Evolutionary conservation across 1,140 invertebrate species (phyloP).

Genomic region (Drosophila parvula): DNA sequence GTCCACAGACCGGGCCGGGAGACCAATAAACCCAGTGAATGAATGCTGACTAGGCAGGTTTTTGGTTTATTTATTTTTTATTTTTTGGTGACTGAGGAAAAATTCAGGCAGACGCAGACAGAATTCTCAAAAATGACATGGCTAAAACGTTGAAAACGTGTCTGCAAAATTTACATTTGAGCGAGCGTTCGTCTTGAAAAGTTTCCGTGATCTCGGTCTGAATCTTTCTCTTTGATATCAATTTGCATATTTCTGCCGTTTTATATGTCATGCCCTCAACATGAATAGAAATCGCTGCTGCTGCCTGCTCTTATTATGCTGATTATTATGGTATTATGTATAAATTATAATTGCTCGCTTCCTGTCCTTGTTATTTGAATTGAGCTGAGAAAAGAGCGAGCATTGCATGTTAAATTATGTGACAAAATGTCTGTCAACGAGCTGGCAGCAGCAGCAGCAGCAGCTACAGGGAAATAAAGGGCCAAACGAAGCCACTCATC

Average conservation of each 20-base stretch:
- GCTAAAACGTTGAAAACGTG: slow-evolving; percentile 30
- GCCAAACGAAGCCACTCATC: slow-evolving; percentile 57
- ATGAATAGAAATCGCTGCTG: slow-evolving; percentile 22
- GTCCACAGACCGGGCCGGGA: slow-evolving; percentile 15
- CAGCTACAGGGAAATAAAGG: slow-evolving; percentile 30
- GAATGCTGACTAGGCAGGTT: slow-evolving; percentile 63
- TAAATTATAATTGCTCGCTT: slow-evolving; percentile 70
- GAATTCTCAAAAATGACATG: slow-evolving; percentile 48
- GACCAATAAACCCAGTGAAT: slow-evolving; percentile 54
- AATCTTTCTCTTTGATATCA: slow-evolving; percentile 31
- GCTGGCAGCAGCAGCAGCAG: no score
- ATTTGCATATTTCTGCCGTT: slow-evolving; percentile 37
- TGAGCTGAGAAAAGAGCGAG: slow-evolving; percentile 23
- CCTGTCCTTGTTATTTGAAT: slow-evolving; percentile 55
- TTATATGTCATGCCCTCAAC: slow-evolving; percentile 20
- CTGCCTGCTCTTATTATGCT: slow-evolving; percentile 40
- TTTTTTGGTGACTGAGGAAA: slow-evolving; percentile 11
- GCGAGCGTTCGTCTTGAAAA: slow-evolving; percentile 10
- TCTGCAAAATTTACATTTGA: slow-evolving; percentile 47
- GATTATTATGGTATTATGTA: slow-evolving; percentile 67
- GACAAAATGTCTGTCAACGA: slow-evolving; percentile 81
- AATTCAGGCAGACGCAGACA: slow-evolving; percentile 15
- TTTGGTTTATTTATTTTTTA: slow-evolving; percentile 19
- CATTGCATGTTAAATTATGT: slow-evolving; percentile 78
- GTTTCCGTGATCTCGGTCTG: slow-evolving; percentile 29